phyloP scores from a whole-genome alignment of 2,797 vertebrate species.

The Lagocephalus sceleratus region DNA sequence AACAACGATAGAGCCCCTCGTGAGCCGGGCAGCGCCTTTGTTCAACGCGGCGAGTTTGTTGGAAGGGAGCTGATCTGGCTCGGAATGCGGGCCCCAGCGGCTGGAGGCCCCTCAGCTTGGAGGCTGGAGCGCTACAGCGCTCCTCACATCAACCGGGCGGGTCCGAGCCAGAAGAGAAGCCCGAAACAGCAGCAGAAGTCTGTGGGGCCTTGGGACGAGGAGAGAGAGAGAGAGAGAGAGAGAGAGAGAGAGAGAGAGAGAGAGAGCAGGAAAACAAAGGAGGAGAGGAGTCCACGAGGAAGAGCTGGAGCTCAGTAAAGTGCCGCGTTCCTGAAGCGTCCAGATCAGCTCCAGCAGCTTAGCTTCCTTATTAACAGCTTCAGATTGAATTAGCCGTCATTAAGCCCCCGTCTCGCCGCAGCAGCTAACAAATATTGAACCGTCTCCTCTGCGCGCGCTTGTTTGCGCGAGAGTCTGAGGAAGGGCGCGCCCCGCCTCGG shows the following conservation, averaged over 20 bases:
- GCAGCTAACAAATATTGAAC: constrained; percentile 65
- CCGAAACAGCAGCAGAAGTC: constrained; percentile 22
- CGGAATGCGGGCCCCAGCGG: constrained; percentile 45
- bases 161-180: constrained; percentile 39
- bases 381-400: constrained; percentile 74
- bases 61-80: constrained; percentile 16
- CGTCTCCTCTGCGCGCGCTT: constrained; percentile 45
- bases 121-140: constrained; percentile 46
- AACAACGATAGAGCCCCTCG: too few species aligned
- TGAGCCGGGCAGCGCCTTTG: too few species aligned
- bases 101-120: constrained; percentile 54
- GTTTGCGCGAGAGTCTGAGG: constrained; percentile 15
- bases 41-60: constrained; percentile 20
- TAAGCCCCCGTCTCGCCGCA: constrained; percentile 64
- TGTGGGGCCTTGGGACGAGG: neutral
- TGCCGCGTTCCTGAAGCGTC: constrained; percentile 50
- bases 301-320: constrained; percentile 21
- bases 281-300: constrained; percentile 27
- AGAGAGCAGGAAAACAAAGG: constrained; percentile 20
- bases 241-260: constrained; percentile 12
- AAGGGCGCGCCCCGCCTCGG: neutral
- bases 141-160: constrained; percentile 62
- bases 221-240: neutral
- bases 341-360: constrained; percentile 55
- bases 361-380: constrained; percentile 71